Evolutionary conservation across 2,888 invertebrate species (phyloP).

Genomic region (Parthenolecanium corni): DNA sequence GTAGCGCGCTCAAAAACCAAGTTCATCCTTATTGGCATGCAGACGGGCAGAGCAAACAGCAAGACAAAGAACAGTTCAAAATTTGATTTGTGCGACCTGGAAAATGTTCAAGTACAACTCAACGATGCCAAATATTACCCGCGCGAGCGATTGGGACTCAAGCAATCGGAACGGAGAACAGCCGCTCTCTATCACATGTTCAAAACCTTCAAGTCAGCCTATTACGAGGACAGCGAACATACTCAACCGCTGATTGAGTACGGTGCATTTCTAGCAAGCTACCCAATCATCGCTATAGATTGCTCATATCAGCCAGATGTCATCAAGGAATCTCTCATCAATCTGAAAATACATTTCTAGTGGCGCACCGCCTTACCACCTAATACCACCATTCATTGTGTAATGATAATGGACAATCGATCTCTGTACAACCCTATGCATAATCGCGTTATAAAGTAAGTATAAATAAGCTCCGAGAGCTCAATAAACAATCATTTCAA

Average conservation of each 20-base stretch:
- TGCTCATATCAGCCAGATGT: background rate
- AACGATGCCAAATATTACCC: background rate
- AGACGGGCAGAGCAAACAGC: background rate
- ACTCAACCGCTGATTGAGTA: background rate
- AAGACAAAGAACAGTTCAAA: background rate
- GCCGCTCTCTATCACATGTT: background rate
- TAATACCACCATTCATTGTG: background rate
- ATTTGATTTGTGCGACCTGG: background rate
- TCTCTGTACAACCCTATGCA: background rate
- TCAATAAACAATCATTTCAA: no score
- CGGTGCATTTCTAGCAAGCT: background rate
- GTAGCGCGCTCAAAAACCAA: background rate
- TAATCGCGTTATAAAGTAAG: background rate
- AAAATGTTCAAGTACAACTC: background rate
- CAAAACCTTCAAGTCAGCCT: background rate
- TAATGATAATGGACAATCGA: background rate
- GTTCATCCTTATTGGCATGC: background rate
- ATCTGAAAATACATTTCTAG: background rate
- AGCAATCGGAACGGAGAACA: background rate
- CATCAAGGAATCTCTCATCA: background rate
- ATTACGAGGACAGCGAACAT: background rate
- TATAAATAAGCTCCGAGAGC: no score
- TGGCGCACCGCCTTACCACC: background rate
- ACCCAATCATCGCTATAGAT: background rate
- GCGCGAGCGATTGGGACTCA: background rate